Conservation (phyloP, 2,888 invertebrate genomes). For the Oscheius sp. region DNA sequence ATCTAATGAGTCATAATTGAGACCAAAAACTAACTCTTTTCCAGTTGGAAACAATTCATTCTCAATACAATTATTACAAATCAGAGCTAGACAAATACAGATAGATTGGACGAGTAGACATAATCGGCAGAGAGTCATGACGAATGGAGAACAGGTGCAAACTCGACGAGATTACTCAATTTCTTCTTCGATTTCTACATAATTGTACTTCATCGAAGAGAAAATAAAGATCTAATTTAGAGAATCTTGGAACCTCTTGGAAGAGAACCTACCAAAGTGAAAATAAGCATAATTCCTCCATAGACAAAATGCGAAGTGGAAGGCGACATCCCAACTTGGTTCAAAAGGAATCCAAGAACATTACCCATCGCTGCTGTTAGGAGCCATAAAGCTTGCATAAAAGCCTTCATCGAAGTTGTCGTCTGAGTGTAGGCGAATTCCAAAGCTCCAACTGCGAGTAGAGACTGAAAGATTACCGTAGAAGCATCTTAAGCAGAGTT, state of each 20-base stretch:
- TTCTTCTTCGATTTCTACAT: not conserved
- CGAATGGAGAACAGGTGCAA: not conserved
- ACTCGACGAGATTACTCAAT: not conserved
- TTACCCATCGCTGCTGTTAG: not conserved
- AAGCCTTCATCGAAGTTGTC: not conserved
- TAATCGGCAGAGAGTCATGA: not conserved
- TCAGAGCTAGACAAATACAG: too few species aligned
- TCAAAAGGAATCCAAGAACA: not conserved
- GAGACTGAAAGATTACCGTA: not conserved
- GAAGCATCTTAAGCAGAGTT: not conserved
- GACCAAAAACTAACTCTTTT: not conserved
- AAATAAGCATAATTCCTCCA: not conserved
- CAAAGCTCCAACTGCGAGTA: conserved; percentile 9
- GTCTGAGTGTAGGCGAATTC: conserved; percentile 19
- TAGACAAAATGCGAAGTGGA: not conserved
- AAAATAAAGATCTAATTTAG: not conserved
- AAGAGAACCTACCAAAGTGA: not conserved
- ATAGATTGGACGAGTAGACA: too few species aligned
- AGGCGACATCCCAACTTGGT: not conserved
- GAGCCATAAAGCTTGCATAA: conserved; percentile 8
- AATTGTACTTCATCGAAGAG: not conserved
- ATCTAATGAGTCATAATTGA: not conserved
- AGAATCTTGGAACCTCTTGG: too few species aligned
- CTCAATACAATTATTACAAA: not conserved
- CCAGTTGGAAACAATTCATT: not conserved